A percentile compares a stretch with the other conserved stretches of the same genome.
Evolutionary conservation across 2,888 invertebrate genomes (phyloP).

Genomic region (Harpagoxenus sublaevis): DNA sequence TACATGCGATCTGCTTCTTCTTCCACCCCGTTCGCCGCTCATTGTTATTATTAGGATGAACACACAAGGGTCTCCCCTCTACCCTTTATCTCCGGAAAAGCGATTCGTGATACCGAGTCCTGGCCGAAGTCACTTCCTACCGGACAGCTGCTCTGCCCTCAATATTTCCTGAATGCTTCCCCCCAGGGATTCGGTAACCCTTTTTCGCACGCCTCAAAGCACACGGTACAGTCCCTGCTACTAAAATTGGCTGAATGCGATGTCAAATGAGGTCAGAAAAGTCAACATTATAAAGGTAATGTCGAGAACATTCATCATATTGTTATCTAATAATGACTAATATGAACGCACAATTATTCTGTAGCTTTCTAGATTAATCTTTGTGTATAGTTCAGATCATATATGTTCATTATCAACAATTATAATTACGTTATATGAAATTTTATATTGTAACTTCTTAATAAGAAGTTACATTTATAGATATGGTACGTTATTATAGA

Average conservation of each 20-base stretch:
- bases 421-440: background rate
- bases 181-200: constrained; percentile 57
- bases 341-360: background rate
- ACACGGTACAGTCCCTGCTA: constrained; percentile 46
- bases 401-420: background rate
- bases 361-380: background rate
- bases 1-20: constrained; percentile 60
- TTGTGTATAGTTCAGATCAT: background rate
- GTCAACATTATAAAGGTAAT: background rate
- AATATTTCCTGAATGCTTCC: constrained; percentile 44
- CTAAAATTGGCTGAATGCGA: constrained; percentile 18
- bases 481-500: no score
- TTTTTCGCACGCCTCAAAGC: constrained; percentile 49
- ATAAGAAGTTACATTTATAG: background rate
- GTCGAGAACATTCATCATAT: background rate
- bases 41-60: constrained; percentile 75
- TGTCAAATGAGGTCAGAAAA: background rate
- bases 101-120: constrained; percentile 59
- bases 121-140: constrained; percentile 74
- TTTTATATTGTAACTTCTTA: background rate
- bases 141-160: constrained; percentile 72
- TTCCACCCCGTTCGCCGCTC: constrained; percentile 41
- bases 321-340: background rate
- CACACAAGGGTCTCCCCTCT: constrained; percentile 49
- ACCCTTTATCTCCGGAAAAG: constrained; percentile 69